phyloP scores from a whole-genome alignment of 2,113 vertebrate species.

The Hirundichthys speculiger region DNA sequence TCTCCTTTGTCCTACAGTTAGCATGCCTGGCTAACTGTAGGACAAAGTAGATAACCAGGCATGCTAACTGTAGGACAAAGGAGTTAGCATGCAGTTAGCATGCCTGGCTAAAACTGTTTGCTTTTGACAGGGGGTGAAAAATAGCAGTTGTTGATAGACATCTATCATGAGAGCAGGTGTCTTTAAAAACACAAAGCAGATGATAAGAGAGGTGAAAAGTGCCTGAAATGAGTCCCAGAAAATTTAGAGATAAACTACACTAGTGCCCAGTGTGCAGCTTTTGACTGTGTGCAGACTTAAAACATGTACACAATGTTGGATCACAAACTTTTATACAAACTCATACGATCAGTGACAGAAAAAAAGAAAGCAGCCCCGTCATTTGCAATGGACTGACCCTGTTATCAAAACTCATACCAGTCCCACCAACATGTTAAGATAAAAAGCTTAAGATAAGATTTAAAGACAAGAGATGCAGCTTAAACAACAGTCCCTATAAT shows the following conservation, averaged over 20 bases:
- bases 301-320: constrained; percentile 5
- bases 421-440: no score
- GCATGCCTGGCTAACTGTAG: not conserved
- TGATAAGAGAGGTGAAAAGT: constrained; percentile 37
- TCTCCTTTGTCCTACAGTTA: not conserved
- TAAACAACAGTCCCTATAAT: no score
- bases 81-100: no score
- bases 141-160: constrained; percentile 55
- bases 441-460: no score
- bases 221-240: constrained; percentile 15
- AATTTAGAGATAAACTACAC: constrained; percentile 23
- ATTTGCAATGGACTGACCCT: no score
- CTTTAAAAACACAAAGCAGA: constrained; percentile 24
- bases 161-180: constrained; percentile 20
- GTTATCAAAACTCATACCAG: no score
- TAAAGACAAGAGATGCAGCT: no score
- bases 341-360: not conserved
- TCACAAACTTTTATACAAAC: not conserved
- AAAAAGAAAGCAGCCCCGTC: no score
- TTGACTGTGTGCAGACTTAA: constrained; percentile 26
- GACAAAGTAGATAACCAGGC: no score
- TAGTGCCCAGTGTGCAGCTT: constrained; percentile 14
- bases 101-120: not conserved
- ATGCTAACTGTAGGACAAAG: no score
- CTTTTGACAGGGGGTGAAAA: constrained; percentile 15